Conservation (phyloP, 2,888 invertebrate genomes). For the Sussaba pulchella region DNA sequence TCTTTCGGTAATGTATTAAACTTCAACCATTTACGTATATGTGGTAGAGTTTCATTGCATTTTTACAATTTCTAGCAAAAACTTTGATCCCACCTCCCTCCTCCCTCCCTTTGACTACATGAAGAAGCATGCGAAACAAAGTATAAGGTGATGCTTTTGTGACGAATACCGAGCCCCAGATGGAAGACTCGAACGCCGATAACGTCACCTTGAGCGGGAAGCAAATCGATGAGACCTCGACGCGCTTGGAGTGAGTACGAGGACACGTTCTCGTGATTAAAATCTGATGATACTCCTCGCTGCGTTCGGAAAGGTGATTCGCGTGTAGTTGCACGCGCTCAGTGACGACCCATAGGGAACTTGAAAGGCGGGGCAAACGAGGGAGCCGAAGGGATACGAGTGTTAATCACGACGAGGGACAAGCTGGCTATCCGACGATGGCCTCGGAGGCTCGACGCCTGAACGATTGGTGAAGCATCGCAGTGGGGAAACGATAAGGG, state of each 20-base stretch:
- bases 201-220: conserved; percentile 3
- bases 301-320: conserved; percentile 53
- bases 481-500: conserved; percentile 10
- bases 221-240: conserved; percentile 13
- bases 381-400: conserved; percentile 42
- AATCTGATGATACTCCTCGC: conserved; percentile 64
- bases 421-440: conserved; percentile 29
- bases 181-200: background rate
- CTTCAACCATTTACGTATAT: too few relatives aligned
- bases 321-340: conserved; percentile 11
- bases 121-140: too few relatives aligned
- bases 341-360: conserved; percentile 11
- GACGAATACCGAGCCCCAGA: background rate
- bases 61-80: background rate
- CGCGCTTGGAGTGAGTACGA: conserved; percentile 25
- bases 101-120: too few relatives aligned
- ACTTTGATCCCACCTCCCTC: too few relatives aligned
- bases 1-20: too few relatives aligned
- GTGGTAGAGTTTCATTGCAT: too few relatives aligned
- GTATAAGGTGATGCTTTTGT: too few relatives aligned
- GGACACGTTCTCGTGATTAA: conserved; percentile 60
- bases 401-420: conserved; percentile 11
- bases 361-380: conserved; percentile 24
- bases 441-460: conserved; percentile 23
- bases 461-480: conserved; percentile 12